Evolutionary conservation across 2,113 vertebrate species (phyloP).

Genomic region (Pyxicephalus adspersus): DNA sequence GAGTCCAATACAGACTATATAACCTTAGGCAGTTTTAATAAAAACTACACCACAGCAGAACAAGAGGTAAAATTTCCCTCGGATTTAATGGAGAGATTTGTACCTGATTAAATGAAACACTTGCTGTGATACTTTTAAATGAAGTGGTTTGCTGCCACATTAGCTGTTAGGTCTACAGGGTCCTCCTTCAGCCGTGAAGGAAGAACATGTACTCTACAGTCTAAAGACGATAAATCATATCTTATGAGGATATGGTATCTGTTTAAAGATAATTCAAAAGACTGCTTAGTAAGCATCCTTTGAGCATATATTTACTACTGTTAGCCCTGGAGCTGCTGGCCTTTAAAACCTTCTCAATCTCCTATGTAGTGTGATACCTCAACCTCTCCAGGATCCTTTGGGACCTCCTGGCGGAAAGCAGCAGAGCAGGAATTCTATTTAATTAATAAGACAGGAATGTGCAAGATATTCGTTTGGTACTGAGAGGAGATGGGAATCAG

Average conservation of each 20-base stretch:
- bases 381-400: background rate
- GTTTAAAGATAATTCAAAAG: constrained; percentile 1
- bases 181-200: background rate
- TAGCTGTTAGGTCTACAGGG: background rate
- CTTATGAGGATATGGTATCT: constrained; percentile 28
- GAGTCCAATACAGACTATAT: too few relatives aligned
- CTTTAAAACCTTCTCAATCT: background rate
- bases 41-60: background rate
- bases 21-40: background rate
- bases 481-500: constrained; percentile 23
- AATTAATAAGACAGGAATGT: constrained; percentile 42
- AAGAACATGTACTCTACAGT: background rate
- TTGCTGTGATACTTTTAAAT: background rate
- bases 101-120: constrained; percentile 27
- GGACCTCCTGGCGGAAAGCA: constrained; percentile 23
- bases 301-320: constrained; percentile 12
- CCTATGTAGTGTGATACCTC: constrained; percentile 8
- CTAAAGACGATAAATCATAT: constrained; percentile 37
- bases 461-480: constrained; percentile 14
- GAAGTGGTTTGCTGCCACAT: background rate
- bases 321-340: background rate
- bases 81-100: constrained; percentile 34
- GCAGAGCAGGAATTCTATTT: constrained; percentile 48
- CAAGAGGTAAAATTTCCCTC: background rate
- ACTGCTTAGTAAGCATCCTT: constrained; percentile 12